Conservation (phyloP, 2,797 vertebrate species). For the Erpetoichthys calabaricus region DNA sequence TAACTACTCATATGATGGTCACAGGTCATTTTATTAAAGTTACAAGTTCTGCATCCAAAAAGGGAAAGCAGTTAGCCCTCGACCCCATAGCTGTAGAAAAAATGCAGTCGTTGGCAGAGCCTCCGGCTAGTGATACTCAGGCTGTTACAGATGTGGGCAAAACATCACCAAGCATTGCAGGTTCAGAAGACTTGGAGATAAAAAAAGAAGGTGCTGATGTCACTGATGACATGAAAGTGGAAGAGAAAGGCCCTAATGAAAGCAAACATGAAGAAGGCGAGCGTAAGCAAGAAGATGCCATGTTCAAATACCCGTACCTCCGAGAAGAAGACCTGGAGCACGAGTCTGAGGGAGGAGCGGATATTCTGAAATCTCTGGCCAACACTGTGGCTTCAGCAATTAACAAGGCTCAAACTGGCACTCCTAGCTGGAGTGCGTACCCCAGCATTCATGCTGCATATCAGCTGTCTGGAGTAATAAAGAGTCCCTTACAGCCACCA, state of each 20-base stretch:
- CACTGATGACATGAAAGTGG: conserved; percentile 40
- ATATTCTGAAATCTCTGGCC: conserved; percentile 94
- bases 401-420: conserved; percentile 96
- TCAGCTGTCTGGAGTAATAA: conserved; percentile 85
- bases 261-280: conserved; percentile 67
- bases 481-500: conserved; percentile 57
- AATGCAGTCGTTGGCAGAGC: conserved; percentile 79
- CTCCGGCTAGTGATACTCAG: conserved; percentile 46
- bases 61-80: conserved; percentile 89
- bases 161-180: conserved; percentile 48
- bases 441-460: conserved; percentile 97
- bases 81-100: conserved; percentile 93
- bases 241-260: conserved; percentile 61
- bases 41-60: conserved; percentile 94
- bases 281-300: conserved; percentile 65
- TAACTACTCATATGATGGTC: conserved; percentile 98
- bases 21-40: conserved; percentile 97
- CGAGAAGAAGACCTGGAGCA: conserved; percentile 94
- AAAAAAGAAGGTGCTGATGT: conserved; percentile 68
- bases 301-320: conserved; percentile 92
- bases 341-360: conserved; percentile 79
- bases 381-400: conserved; percentile 97
- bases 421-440: conserved; percentile 95
- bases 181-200: conserved; percentile 47
- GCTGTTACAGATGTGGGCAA: conserved; percentile 56